phyloP scores from a whole-genome alignment of 92 coral and sea anemone genomes.

The Pocillopora meandrina region DNA sequence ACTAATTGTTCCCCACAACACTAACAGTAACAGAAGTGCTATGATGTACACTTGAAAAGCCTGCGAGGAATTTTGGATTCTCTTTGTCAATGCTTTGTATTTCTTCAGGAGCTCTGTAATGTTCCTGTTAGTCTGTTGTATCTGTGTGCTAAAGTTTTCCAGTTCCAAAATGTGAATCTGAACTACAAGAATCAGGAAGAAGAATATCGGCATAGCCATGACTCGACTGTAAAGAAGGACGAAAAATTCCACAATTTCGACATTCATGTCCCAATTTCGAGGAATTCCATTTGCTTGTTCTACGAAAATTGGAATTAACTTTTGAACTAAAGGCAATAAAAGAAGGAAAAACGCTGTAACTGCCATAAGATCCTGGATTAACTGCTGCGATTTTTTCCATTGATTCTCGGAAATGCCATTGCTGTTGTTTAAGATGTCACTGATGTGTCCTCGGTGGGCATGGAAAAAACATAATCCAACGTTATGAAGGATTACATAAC shows the following conservation, averaged over 20 bases:
- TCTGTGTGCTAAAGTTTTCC: conserved; percentile 33
- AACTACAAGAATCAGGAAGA: conserved; percentile 50
- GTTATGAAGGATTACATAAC: conserved; percentile 53
- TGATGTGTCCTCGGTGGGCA: conserved; percentile 39
- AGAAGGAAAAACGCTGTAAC: conserved; percentile 48
- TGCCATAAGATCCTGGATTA: conserved; percentile 56
- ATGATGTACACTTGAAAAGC: conserved; percentile 55
- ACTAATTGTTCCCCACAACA: conserved; percentile 58
- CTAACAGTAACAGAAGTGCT: conserved; percentile 48
- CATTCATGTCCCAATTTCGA: conserved; percentile 52
- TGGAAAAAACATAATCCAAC: conserved; percentile 53
- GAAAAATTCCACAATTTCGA: conserved; percentile 57
- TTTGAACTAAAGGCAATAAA: conserved; percentile 47
- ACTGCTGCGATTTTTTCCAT: conserved; percentile 27
- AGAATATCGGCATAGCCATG: conserved; percentile 57
- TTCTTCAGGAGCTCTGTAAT: conserved; percentile 37
- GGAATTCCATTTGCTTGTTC: conserved; percentile 44
- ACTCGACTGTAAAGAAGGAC: conserved; percentile 63
- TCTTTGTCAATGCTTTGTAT: conserved; percentile 39
- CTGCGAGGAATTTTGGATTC: conserved; percentile 32
- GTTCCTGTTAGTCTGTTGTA: conserved; percentile 12
- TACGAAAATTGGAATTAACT: conserved; percentile 60
- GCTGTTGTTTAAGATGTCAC: conserved; percentile 41
- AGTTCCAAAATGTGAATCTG: conserved; percentile 49
- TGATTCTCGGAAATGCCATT: conserved; percentile 24